Evolutionary conservation across 2,797 vertebrate species (phyloP).

Genomic region (Poliocrania exsul): DNA sequence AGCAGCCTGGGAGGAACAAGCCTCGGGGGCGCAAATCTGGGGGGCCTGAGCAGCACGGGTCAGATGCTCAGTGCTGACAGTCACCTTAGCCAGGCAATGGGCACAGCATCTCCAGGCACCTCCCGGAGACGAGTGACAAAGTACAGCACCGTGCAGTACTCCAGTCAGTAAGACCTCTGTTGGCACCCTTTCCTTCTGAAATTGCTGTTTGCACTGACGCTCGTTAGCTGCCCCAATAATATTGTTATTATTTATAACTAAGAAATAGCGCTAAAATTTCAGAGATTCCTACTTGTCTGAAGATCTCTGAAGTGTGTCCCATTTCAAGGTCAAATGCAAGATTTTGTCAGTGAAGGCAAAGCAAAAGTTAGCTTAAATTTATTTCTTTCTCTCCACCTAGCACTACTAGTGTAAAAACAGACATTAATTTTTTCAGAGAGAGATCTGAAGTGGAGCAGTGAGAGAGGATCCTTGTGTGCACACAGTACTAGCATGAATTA

Average conservation of each 20-base stretch:
- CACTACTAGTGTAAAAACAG: background rate
- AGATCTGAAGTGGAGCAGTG: background rate
- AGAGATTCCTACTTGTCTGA: background rate
- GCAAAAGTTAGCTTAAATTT: constrained; percentile 6
- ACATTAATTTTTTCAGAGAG: background rate
- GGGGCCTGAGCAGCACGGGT: background rate
- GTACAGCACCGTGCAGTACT: constrained; percentile 80
- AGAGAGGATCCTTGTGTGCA: background rate
- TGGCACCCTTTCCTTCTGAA: background rate
- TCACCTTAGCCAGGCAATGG: constrained; percentile 71
- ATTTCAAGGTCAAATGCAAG: constrained; percentile 24
- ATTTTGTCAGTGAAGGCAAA: constrained; percentile 15
- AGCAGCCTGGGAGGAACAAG: constrained; percentile 1
- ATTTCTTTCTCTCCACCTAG: background rate
- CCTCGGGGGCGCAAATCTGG: background rate
- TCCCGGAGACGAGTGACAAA: constrained; percentile 76
- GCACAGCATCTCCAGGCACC: constrained; percentile 69
- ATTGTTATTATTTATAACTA: constrained; percentile 58
- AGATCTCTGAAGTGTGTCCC: background rate
- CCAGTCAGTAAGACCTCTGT: constrained; percentile 67
- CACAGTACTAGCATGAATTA: background rate
- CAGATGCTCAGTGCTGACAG: constrained; percentile 69
- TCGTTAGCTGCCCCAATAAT: constrained; percentile 18
- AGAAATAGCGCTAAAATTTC: constrained; percentile 25
- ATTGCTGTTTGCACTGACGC: background rate